Percentiles rank a stretch among this genome's conserved stretches.
These are phyloP conservation scores for Drosophila fulvimacula DNA, from an alignment of 2,888 invertebrate species.

Conservation along the genomic window DNA sequence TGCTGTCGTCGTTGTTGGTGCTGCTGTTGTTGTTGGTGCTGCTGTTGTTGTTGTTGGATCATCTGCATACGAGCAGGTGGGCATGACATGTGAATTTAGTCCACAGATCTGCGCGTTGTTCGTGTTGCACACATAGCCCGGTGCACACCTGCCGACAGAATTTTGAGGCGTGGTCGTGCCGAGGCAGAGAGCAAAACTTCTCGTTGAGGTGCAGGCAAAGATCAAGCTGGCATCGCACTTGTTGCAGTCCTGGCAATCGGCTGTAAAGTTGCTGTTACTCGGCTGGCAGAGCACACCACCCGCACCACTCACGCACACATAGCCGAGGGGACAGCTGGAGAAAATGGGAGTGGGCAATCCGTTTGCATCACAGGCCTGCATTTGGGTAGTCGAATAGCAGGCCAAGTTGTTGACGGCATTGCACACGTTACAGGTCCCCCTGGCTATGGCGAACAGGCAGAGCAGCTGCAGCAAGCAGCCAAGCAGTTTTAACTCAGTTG, in stretches of 20 bases:
- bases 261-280: slow-evolving; percentile 16
- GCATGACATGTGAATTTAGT: slow-evolving; percentile 20
- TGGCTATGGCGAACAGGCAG: slow-evolving; percentile 31
- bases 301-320: slow-evolving; percentile 61
- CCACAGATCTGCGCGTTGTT: slow-evolving; percentile 57
- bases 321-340: slow-evolving; percentile 59
- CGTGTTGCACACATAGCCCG: slow-evolving; percentile 69
- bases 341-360: slow-evolving; percentile 51
- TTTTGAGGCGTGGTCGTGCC: slow-evolving; percentile 56
- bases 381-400: slow-evolving; percentile 72
- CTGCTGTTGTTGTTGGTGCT: neutral
- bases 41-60: slow-evolving; percentile 16
- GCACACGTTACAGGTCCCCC: slow-evolving; percentile 71
- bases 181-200: slow-evolving; percentile 72
- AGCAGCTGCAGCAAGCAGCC: slow-evolving; percentile 18
- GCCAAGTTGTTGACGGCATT: slow-evolving; percentile 60
- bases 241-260: slow-evolving; percentile 72
- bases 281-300: slow-evolving; percentile 66
- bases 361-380: slow-evolving; percentile 64
- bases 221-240: slow-evolving; percentile 63
- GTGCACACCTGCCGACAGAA: slow-evolving; percentile 58
- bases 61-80: slow-evolving; percentile 64
- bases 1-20: slow-evolving; percentile 10
- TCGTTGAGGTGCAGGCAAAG: slow-evolving; percentile 75
- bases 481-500: neutral